phyloP scores from a whole-genome alignment of 2,888 invertebrate species.

The Leucophora obtusa region DNA sequence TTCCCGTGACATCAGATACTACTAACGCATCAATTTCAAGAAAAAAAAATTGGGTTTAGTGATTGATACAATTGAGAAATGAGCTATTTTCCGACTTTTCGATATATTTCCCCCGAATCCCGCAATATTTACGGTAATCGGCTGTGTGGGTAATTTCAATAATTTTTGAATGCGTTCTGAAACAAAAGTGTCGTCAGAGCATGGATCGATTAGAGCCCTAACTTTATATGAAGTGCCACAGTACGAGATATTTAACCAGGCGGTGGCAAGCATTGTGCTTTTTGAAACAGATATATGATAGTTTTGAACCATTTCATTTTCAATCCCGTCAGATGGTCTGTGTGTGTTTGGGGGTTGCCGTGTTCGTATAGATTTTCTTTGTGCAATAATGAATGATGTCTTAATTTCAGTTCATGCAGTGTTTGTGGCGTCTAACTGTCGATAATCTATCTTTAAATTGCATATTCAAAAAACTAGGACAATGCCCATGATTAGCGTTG shows the following conservation, averaged over 20 bases:
- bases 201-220: conserved; percentile 46
- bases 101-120: conserved; percentile 11
- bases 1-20: background rate
- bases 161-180: conserved; percentile 30
- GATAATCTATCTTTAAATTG: background rate
- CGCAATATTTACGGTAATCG: background rate
- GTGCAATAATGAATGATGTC: conserved; percentile 39
- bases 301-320: background rate
- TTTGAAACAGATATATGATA: conserved; percentile 11
- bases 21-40: conserved; percentile 3
- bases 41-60: background rate
- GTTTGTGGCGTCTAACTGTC: background rate
- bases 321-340: background rate
- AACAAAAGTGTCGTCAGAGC: conserved; percentile 49
- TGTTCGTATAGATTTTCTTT: background rate
- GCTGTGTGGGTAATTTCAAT: conserved; percentile 7
- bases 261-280: conserved; percentile 33
- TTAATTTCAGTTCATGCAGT: conserved; percentile 19
- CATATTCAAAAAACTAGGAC: conserved; percentile 38
- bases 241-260: conserved; percentile 14
- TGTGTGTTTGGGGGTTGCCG: no score
- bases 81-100: conserved; percentile 9
- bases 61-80: background rate
- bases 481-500: conserved; percentile 26
- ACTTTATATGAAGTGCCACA: conserved; percentile 5